phyloP scores from a whole-genome alignment of 2,113 vertebrate species.

The Sardina pilchardus region DNA sequence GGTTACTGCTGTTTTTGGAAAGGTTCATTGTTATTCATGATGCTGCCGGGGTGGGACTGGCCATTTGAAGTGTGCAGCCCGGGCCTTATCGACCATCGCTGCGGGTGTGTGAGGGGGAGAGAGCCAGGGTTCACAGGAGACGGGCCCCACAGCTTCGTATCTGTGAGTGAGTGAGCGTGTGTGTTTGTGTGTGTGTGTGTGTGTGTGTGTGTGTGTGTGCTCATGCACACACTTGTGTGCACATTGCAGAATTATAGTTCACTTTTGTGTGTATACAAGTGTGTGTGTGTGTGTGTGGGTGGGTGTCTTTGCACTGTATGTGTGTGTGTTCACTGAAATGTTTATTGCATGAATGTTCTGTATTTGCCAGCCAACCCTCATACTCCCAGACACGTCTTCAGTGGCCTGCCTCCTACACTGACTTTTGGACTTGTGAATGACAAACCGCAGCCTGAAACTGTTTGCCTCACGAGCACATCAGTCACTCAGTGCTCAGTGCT shows the following conservation, averaged over 20 bases:
- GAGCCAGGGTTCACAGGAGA: constrained; percentile 24
- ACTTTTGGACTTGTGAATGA: background rate
- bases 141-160: constrained; percentile 5
- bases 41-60: constrained; percentile 44
- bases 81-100: constrained; percentile 60
- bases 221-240: background rate
- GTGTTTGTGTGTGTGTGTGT: constrained; percentile 1
- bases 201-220: background rate
- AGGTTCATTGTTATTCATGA: constrained; percentile 69
- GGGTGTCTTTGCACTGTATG: no score
- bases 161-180: background rate
- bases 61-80: constrained; percentile 58
- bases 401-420: background rate
- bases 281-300: constrained; percentile 18
- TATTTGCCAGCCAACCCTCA: background rate
- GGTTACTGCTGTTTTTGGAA: constrained; percentile 58
- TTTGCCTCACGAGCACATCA: background rate
- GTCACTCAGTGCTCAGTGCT: background rate
- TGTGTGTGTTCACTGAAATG: constrained; percentile 4
- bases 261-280: background rate
- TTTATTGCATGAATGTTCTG: background rate
- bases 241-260: background rate
- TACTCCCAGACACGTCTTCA: background rate
- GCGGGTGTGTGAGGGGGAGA: constrained; percentile 51
- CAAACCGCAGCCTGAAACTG: background rate